phyloP scores from a whole-genome alignment of 1,140 invertebrate species.

The Drosophila erecta region DNA sequence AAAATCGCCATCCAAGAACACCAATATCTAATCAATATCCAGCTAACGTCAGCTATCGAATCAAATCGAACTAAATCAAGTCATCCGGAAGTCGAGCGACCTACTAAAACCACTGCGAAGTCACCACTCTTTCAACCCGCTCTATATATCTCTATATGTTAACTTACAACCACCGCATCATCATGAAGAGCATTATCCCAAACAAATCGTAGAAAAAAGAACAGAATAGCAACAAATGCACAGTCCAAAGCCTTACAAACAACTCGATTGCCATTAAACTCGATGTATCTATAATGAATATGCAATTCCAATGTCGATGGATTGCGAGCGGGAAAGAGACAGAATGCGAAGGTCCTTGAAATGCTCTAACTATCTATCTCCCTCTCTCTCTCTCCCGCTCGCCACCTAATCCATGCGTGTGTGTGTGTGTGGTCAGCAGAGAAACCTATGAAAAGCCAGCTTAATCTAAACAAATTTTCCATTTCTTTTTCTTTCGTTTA shows the following conservation, averaged over 20 bases:
- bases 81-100: slow-evolving; percentile 43
- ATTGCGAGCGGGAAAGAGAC: slow-evolving; percentile 13
- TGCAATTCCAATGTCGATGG: slow-evolving; percentile 17
- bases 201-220: slow-evolving; percentile 7
- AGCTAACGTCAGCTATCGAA: slow-evolving; percentile 36
- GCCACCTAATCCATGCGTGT: slow-evolving; percentile 21
- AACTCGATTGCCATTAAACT: slow-evolving; percentile 27
- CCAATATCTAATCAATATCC: slow-evolving; percentile 38
- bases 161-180: slow-evolving; percentile 60
- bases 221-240: slow-evolving; percentile 16
- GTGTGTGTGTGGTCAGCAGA: slow-evolving; percentile 29
- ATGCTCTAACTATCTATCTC: background rate
- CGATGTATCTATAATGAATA: slow-evolving; percentile 16
- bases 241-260: slow-evolving; percentile 29
- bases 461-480: slow-evolving; percentile 75
- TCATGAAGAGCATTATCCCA: slow-evolving; percentile 54
- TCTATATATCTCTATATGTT: slow-evolving; percentile 29
- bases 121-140: slow-evolving; percentile 55
- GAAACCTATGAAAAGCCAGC: slow-evolving; percentile 37
- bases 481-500: slow-evolving; percentile 83
- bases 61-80: slow-evolving; percentile 47
- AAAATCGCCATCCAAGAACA: slow-evolving; percentile 64
- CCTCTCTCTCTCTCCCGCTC: slow-evolving; percentile 20
- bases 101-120: slow-evolving; percentile 63
- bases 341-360: background rate